phyloP scores from a whole-genome alignment of 92 coral and sea anemone species.

The Actinostola sp. region DNA sequence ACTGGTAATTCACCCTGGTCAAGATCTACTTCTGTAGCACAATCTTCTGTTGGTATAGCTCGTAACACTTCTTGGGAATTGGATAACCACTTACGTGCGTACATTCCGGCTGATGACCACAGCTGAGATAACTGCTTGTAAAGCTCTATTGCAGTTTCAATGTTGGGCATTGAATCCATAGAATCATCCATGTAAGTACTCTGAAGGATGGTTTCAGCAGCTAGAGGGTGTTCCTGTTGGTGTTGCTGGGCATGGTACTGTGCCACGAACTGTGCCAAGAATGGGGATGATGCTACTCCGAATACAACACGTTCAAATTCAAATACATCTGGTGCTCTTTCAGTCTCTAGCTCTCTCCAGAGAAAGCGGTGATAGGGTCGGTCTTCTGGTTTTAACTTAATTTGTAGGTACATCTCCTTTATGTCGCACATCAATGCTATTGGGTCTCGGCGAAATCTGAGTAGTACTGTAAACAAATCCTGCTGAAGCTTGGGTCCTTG shows the following conservation, averaged over 20 bases:
- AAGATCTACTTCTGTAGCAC: constrained; percentile 9
- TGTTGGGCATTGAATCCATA: constrained; percentile 45
- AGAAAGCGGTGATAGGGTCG: too few species aligned
- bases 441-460: too few species aligned
- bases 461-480: too few species aligned
- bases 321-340: constrained; percentile 29
- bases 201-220: constrained; percentile 46
- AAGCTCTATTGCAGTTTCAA: constrained; percentile 35
- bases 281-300: constrained; percentile 52
- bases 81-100: constrained; percentile 57
- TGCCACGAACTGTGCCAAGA: constrained; percentile 60
- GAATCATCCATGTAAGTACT: constrained; percentile 68
- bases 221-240: constrained; percentile 27
- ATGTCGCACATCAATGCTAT: too few species aligned
- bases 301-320: constrained; percentile 61
- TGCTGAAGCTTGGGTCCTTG: too few species aligned
- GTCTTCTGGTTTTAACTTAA: too few species aligned
- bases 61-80: constrained; percentile 30
- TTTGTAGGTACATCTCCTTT: too few species aligned
- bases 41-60: constrained; percentile 16
- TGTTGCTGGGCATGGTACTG: constrained; percentile 48
- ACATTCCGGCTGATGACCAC: constrained; percentile 55
- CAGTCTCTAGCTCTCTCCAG: constrained; percentile 38
- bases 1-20: constrained; percentile 30
- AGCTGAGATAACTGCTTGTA: constrained; percentile 31